phyloP scores from a whole-genome alignment of 2,113 vertebrate genomes.

The Zeus faber region DNA sequence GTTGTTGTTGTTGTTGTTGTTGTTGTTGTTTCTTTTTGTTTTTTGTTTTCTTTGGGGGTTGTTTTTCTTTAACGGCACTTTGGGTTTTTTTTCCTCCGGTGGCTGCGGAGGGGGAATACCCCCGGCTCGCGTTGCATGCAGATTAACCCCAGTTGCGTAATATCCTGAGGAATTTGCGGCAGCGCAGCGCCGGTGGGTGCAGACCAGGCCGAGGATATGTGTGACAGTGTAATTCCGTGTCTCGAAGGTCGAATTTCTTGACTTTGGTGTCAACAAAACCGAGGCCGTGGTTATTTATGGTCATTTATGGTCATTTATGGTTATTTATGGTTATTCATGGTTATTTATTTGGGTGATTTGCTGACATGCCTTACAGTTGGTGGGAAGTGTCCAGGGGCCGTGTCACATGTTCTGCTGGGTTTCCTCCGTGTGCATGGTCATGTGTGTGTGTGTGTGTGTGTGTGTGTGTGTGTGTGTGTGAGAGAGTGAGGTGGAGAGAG shows the following conservation, averaged over 20 bases:
- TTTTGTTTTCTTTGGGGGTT: no score
- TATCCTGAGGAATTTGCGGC: constrained; percentile 65
- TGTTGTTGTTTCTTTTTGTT: no score
- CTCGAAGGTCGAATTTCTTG: constrained; percentile 8
- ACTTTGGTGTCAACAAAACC: no score
- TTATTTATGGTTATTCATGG: no score
- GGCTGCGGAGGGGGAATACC: constrained; percentile 71
- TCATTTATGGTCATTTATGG: no score
- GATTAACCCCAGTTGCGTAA: constrained; percentile 67
- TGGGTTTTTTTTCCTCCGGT: no score
- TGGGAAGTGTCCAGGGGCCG: no score
- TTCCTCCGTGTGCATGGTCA: no score
- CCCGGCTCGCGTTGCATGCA: constrained; percentile 62
- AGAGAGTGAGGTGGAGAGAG: constrained; percentile 11
- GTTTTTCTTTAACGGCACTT: neutral
- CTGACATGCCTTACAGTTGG: no score
- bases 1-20: no score
- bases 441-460: constrained; percentile 21
- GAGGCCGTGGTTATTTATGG: neutral
- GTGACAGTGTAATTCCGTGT: neutral
- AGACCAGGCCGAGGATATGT: constrained; percentile 31
- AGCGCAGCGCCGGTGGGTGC: constrained; percentile 8
- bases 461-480: constrained; percentile 2
- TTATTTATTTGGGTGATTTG: no score
- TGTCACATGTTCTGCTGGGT: no score